These are phyloP conservation scores for Parotocinclus haroldoi DNA, from an alignment of 2,797 vertebrate species.

Conservation along the genomic window DNA sequence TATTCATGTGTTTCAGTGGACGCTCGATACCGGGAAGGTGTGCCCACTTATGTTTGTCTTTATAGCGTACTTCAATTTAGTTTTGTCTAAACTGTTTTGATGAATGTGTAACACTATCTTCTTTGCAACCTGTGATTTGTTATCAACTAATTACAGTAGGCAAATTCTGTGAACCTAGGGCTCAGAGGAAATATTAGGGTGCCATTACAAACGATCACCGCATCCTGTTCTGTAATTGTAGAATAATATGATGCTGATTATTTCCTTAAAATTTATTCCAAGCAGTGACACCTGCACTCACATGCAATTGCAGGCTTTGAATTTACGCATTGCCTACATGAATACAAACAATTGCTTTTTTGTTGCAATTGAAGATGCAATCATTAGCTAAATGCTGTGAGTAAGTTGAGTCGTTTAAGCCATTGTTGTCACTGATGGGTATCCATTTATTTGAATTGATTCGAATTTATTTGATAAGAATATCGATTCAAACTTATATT, in stretches of 20 bases:
- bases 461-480: conserved; percentile 53
- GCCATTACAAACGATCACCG: conserved; percentile 33
- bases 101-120: too few species aligned
- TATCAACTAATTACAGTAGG: conserved; percentile 21
- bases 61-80: too few species aligned
- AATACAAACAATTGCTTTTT: conserved; percentile 4
- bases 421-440: conserved; percentile 42
- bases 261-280: too few species aligned
- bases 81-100: too few species aligned
- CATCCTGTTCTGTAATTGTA: conserved; percentile 40
- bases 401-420: conserved; percentile 35
- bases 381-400: conserved; percentile 9
- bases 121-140: neutral
- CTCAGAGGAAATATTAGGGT: conserved; percentile 26
- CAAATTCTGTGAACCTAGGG: conserved; percentile 15
- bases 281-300: neutral
- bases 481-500: too few species aligned
- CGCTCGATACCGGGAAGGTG: too few species aligned
- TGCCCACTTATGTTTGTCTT: too few species aligned
- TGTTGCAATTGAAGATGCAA: neutral
- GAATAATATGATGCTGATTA: conserved; percentile 45
- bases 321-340: neutral
- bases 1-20: too few species aligned
- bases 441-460: too few species aligned
- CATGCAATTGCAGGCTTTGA: neutral